Percentiles rank a stretch among this genome's conserved stretches.
phyloP scores from a whole-genome alignment of 1,140 invertebrate species.

The Aphelenchoides besseyi region DNA sequence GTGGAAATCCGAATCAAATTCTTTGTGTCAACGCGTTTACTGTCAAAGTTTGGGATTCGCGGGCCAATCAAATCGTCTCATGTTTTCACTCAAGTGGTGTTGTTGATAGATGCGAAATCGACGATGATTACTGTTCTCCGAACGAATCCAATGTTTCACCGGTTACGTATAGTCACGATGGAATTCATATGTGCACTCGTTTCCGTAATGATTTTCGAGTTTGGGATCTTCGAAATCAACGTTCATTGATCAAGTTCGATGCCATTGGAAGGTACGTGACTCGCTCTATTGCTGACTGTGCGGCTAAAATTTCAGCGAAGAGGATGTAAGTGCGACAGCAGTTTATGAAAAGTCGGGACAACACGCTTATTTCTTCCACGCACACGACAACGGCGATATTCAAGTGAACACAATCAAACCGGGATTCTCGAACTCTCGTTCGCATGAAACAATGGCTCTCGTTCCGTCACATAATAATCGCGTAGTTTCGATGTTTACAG shows the following conservation, averaged over 20 bases:
- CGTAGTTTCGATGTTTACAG: slow-evolving; percentile 4
- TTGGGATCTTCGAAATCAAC: slow-evolving; percentile 17
- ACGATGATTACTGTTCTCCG: neutral
- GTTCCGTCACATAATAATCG: neutral
- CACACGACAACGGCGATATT: slow-evolving; percentile 4
- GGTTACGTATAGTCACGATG: neutral
- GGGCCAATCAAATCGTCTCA: neutral
- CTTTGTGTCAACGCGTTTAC: slow-evolving; percentile 9
- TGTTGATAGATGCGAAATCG: neutral
- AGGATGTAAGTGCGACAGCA: neutral
- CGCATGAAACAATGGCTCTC: neutral
- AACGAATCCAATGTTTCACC: slow-evolving; percentile 12
- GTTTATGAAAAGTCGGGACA: neutral
- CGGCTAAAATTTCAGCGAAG: neutral
- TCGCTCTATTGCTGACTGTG: neutral
- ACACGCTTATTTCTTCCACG: neutral
- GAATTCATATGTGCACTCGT: neutral
- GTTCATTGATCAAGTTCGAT: neutral
- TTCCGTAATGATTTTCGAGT: neutral
- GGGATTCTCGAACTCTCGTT: neutral
- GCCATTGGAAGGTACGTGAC: neutral
- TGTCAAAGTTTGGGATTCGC: neutral
- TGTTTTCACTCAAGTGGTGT: slow-evolving; percentile 13
- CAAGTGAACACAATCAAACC: neutral
- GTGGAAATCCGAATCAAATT: neutral